Base-by-base conservation (phyloP, 2,797 vertebrate species). In the Schizothorax lantsangensis region DNA sequence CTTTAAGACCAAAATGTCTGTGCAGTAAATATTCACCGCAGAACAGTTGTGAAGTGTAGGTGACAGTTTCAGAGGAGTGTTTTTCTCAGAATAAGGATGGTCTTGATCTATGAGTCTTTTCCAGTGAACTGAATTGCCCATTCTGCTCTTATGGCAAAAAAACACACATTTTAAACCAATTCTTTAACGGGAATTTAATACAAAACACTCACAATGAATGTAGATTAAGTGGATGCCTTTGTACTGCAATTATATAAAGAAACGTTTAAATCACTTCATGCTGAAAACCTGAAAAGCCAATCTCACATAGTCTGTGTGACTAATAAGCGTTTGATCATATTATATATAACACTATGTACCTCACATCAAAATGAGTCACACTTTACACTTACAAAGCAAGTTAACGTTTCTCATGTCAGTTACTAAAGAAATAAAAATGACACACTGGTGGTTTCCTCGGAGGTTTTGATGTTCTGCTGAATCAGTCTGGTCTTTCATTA, bases 31-130 rank as follows among this genome's bases (percentile, higher is more conserved):
- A 57, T n/a, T n/a, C 17, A 3, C 68, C n/a, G 6, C 49, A 73
- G 1, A 52, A 66, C 6, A 23, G 3, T 40, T 73, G 68, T 71
- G 47, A 82, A 40, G 4, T 69, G 5, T 19, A 33, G 52, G 71
- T 0, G 49, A 8, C 9, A 62, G 52, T 62, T 74, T 83, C 71
- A 57, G 11, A 45, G 9, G 54, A 19, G 12, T 14, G 52, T 30
- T 72, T 47, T 83, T 83, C 71, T 74, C 54, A 64, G 69, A 83
- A 83, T n/a, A 62, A 47, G 14, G 19, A 17, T 1, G 15, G 10
- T 26, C 40, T 73, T 73, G 6, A 7, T 33, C 6, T 77, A 11
- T 54, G n/a, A 23, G 11, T 19, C 8, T 62, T 40, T 79, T 79
- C 38, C 38, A 26, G 8, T 26, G 38, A 79, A 43, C 23, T 17